A percentile compares a stretch with the other conserved stretches of the same genome.
Conservation (phyloP, 2,888 invertebrate species). For the Tenthredo distinguenda region DNA sequence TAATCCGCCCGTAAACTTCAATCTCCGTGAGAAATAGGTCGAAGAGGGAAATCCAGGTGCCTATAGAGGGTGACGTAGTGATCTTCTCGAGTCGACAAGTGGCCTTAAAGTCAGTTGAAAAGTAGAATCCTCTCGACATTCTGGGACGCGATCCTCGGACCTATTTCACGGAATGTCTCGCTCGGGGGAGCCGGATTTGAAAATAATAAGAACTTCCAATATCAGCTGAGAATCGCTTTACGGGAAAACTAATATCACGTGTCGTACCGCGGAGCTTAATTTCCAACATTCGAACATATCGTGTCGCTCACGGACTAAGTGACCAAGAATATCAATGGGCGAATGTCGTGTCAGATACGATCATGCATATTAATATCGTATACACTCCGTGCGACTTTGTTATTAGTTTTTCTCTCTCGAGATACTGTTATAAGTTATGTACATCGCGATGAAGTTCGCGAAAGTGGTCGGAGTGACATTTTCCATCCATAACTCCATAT, state of each 20-base stretch:
- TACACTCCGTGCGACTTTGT: not conserved
- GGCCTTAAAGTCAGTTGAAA: conserved; percentile 16
- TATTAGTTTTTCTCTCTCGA: not conserved
- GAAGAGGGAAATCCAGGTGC: not conserved
- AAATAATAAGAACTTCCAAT: not conserved
- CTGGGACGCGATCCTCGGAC: not conserved
- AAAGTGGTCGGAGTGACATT: not conserved
- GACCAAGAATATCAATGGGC: not conserved
- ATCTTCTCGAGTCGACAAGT: conserved; percentile 5
- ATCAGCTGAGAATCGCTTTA: not conserved
- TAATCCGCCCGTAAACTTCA: not conserved
- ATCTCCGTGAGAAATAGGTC: not conserved
- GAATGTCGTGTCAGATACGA: not conserved
- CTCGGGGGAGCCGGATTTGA: not conserved
- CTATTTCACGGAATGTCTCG: not conserved
- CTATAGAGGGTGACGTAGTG: not conserved
- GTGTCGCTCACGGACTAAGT: not conserved
- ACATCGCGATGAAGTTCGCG: not conserved
- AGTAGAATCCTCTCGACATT: conserved; percentile 9
- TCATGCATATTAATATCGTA: not conserved
- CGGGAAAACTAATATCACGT: not conserved
- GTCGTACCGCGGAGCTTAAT: not conserved
- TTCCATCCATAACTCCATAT: not conserved
- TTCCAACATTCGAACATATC: not conserved
- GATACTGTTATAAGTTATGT: not conserved